Evolutionary conservation across 2,797 vertebrate species (phyloP).

Genomic region (Calcarius lapponicus): DNA sequence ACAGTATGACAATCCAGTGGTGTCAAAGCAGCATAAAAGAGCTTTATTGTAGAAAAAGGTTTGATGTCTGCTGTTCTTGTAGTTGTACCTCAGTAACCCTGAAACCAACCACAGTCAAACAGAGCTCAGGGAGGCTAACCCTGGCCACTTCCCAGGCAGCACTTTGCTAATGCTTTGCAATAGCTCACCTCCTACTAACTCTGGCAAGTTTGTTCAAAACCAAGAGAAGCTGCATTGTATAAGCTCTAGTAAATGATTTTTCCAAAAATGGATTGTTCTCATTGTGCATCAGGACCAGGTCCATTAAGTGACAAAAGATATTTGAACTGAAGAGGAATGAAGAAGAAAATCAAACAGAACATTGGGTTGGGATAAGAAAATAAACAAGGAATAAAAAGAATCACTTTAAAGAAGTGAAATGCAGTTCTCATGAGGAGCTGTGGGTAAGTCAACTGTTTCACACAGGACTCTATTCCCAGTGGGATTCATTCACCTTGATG

Average conservation of each 20-base stretch:
- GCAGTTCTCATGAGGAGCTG: neutral
- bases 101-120: neutral
- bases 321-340: neutral
- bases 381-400: neutral
- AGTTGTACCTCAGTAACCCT: neutral
- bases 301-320: neutral
- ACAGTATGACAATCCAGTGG: neutral
- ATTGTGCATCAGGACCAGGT: rapidly evolving
- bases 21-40: neutral
- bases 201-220: neutral
- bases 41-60: neutral
- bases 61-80: neutral
- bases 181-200: neutral
- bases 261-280: neutral
- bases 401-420: neutral
- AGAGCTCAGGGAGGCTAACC: neutral
- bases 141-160: neutral
- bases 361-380: neutral
- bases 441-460: neutral
- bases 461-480: rapidly evolving
- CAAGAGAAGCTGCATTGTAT: neutral
- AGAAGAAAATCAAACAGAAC: neutral
- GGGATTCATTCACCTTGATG: neutral
- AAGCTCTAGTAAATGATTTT: neutral
- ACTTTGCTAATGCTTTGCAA: neutral